Conservation (phyloP, 1,140 invertebrate species). For the Sycobia sp. region DNA sequence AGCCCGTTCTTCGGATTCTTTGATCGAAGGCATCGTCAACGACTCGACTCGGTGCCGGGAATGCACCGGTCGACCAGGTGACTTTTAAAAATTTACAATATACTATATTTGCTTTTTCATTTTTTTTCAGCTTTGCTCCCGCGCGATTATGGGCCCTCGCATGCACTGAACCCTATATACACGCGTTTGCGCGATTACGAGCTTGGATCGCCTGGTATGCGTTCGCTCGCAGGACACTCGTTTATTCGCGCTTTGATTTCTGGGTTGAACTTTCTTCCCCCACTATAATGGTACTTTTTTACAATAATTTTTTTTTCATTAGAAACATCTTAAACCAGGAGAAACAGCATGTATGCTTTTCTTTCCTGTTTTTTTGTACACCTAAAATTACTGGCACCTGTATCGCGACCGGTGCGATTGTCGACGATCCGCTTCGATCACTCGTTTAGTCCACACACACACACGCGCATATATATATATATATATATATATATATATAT, state of each 20-base stretch:
- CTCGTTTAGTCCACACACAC: too few relatives aligned
- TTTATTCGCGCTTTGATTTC: conserved; percentile 26
- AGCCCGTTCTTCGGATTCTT: too few relatives aligned
- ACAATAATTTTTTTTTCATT: conserved; percentile 56
- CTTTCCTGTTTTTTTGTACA: conserved; percentile 52
- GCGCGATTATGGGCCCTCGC: background rate
- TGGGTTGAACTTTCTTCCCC: conserved; percentile 37
- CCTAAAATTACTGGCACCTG: conserved; percentile 55
- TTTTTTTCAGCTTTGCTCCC: conserved; percentile 32
- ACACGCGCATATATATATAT: too few relatives aligned
- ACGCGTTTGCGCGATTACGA: background rate
- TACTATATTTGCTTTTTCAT: conserved; percentile 27
- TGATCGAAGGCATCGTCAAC: too few relatives aligned
- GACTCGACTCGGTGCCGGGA: too few relatives aligned
- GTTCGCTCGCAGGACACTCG: background rate
- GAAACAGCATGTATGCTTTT: conserved; percentile 41
- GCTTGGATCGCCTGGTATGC: background rate
- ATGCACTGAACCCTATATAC: background rate
- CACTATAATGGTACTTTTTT: conserved; percentile 48
- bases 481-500: too few relatives aligned
- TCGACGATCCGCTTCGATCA: conserved; percentile 17
- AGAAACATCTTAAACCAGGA: conserved; percentile 52
- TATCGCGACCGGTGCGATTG: conserved; percentile 44
- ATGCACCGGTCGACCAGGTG: conserved; percentile 48
- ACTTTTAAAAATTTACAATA: conserved; percentile 52